These are phyloP conservation scores for Chiloscyllium plagiosum DNA, from an alignment of 2,113 vertebrate species.

Conservation along the genomic window DNA sequence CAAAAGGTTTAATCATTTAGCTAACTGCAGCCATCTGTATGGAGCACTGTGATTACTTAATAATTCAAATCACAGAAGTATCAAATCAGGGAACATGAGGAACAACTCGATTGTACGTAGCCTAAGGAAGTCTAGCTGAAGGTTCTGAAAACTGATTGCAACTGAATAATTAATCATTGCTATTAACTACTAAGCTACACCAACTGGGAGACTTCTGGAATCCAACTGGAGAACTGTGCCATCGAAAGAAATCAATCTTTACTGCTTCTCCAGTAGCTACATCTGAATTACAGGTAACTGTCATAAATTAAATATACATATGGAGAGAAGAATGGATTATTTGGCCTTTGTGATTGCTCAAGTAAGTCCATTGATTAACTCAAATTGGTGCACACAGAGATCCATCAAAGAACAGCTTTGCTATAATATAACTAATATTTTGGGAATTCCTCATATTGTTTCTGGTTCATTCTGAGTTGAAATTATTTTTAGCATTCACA, in stretches of 20 bases:
- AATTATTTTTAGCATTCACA: background rate
- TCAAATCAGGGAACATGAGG: constrained; percentile 36
- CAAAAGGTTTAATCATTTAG: constrained; percentile 36
- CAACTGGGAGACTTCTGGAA: background rate
- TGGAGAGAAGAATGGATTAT: too few species aligned
- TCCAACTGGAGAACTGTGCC: background rate
- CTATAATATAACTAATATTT: background rate
- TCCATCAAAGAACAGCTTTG: background rate
- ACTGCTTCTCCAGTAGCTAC: background rate
- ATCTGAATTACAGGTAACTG: background rate
- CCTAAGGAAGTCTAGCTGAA: constrained; percentile 29
- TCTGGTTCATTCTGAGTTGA: background rate
- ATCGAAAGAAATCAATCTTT: background rate
- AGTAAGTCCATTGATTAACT: background rate
- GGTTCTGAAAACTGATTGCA: constrained; percentile 34
- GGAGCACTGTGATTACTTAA: constrained; percentile 36
- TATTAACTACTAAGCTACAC: constrained; percentile 16
- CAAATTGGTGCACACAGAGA: background rate
- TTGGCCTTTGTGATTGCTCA: too few species aligned
- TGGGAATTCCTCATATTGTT: background rate
- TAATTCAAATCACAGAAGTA: constrained; percentile 35
- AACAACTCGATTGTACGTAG: constrained; percentile 32
- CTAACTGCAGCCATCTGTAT: constrained; percentile 36
- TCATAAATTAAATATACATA: background rate
- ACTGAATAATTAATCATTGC: constrained; percentile 37